Evolutionary conservation across 2,113 vertebrate genomes (phyloP), one percentile per base, ranked within the genome.

Genomic region (Nycticryphes semicollaris): DNA sequence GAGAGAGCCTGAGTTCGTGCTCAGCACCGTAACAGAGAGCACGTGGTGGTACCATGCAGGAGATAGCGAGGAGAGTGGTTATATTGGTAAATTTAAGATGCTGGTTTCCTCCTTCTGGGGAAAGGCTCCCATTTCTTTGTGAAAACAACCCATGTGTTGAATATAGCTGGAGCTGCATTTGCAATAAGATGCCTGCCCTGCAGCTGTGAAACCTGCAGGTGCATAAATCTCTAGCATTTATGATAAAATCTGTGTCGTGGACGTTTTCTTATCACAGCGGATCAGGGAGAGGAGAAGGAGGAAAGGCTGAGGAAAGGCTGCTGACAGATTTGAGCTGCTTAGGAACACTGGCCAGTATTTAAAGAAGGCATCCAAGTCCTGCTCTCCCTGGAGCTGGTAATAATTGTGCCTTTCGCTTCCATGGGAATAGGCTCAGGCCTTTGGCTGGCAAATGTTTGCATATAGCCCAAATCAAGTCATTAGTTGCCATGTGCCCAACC

Each of bases 391-490:
- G 83, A 96, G 93, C 86, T 92, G 78, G 63, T 79, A 89, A 88
- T 90, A 97, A 95, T 90, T 97, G 70, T 87, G 92, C 77, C 81
- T 80, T 92, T 95, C 2, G 50, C 79, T 90, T 94, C 85, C 91
- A 64, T 80, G 95, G 90, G 88, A 96, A 92, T 90, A 89, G 47
- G 48, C 62, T 57, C 90, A 88, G 78, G 70, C 89, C 70, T 87
- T 89, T 91, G 90, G 70, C 60, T 92, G 81, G 63, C 77, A 94
- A 92, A 86, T 90, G 90, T 94, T 96, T 94, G 88, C 90, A 91
- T 96, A 94, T 89, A 96, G 82, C 70, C 94, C 93, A 96, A 94
- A 95, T 96, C 96, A 94, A 94, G 95, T 91, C 95, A 96, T 96
- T 96, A 97, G 91, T 94, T 93, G 81, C 96, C 87, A 83, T 92